Conservation (phyloP, 2,888 invertebrate genomes). For the Zaprionus lineosus region DNA sequence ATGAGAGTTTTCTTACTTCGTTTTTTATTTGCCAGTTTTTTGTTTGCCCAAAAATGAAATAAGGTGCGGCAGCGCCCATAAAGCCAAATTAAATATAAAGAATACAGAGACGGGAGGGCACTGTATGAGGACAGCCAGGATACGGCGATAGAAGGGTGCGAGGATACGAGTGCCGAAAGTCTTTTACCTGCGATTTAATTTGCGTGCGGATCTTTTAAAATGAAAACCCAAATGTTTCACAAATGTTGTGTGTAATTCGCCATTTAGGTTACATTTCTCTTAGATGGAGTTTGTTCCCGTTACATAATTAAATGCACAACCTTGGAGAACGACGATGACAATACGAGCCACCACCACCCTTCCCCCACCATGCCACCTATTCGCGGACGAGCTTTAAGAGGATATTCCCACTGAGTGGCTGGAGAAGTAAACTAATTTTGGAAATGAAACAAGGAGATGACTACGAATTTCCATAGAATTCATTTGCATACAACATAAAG, state of each 20-base stretch:
- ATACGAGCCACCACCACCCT: too few species aligned
- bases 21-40: conserved; percentile 53
- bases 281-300: conserved; percentile 32
- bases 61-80: conserved; percentile 70
- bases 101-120: conserved; percentile 20
- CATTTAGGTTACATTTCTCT: conserved; percentile 41
- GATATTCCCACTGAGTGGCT: too few species aligned
- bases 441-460: too few species aligned
- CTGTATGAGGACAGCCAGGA: conserved; percentile 15
- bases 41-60: conserved; percentile 58
- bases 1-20: conserved; percentile 43
- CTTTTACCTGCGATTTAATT: conserved; percentile 66
- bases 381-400: too few species aligned
- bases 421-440: too few species aligned
- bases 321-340: conserved; percentile 20
- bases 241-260: conserved; percentile 68
- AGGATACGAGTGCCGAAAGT: conserved; percentile 14
- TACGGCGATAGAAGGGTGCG: conserved; percentile 6
- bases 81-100: conserved; percentile 71
- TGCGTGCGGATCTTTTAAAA: conserved; percentile 45
- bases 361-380: too few species aligned
- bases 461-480: too few species aligned
- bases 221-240: conserved; percentile 49
- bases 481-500: too few species aligned
- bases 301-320: conserved; percentile 66